Evolutionary conservation across 2,888 invertebrate genomes (phyloP), one percentile per base, ranked within the genome.

Genomic region (Odontothrips loti): DNA sequence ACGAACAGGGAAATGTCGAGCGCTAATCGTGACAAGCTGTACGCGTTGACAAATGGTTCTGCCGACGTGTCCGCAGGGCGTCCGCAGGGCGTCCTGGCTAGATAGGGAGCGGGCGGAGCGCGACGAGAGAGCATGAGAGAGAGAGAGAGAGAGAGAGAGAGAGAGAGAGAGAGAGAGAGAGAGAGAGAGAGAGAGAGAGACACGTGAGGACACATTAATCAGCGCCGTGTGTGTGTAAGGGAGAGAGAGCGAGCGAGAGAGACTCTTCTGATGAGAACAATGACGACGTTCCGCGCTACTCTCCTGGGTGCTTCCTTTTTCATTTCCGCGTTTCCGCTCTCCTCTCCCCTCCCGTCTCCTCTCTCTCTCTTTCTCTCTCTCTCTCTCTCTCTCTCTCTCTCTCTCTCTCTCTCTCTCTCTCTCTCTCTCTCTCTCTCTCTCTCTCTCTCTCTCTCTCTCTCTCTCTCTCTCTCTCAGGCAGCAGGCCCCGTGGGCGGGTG

Each of bases 61-160:
- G 34, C n/a, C n/a, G 34, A 6, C 34, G 34, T 43, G 34, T 43
- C 34, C 34, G 6, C 34, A 6, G 34, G 34, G 3, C 34, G 34
- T 43, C 34, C 34, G 3, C 34, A 6, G 34, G 34, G 34, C 34
- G 34, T 43, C 34, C 34, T 6, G 34, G 34, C 34, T 43, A 43
- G 34, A 43, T 43, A 43, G 34, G 34, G 34, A n/a, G 63, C 2
- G 63, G 15, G 48, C 9, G 48, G 12, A 12, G 12, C 10, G 12
- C 10, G 12, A 12, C 10, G 58, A 58, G 58, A 58, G 58, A 58
- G 58, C 10, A 20, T 17, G 58, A 58, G 58, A 58, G 58, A 58
- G 58, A 58, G 58, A 58, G 58, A 58, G 58, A 58, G 58, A 58
- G 58, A 58, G 58, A 58, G 58, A 63, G 63, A 63, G 63, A 63